Base-by-base conservation (phyloP, 2,888 invertebrate genomes). In the Oxytorus armatus region DNA sequence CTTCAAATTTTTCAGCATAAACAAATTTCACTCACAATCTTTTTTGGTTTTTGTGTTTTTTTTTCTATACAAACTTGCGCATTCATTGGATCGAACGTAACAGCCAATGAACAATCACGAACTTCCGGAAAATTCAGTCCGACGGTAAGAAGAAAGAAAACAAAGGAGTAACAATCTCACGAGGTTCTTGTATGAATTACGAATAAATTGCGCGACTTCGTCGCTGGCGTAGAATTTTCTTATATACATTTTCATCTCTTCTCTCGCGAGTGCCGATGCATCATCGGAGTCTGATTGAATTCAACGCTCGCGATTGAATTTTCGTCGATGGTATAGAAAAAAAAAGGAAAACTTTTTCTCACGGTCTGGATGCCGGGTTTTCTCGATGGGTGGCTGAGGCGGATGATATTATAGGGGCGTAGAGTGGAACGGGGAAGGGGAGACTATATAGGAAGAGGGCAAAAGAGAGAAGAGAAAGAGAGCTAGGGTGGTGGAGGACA, bases 401-500 rank as follows among this genome's bases (percentile, higher is more conserved):
- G 23, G 53, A 49, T 33, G 49, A 47, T 39, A 47, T 36, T 16
- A 57, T 33, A 70, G 10, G 21, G 2, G 55, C 36, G n/a, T 4
- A 23, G 11, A 44, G 14, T 44, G 21, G 55, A 18, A 42, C 7
- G 18, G 33, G 4, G 25, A 21, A 7, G 23, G 16, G n/a, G n/a
- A n/a, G n/a, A n/a, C n/a, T n/a, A 18, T 1, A 25, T n/a, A 16
- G 42, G 53, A 10, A 39, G 65, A 57, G 51, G 16, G 14, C 4
- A 70, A 23, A 23, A 59, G 63, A 55, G 63, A 10, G 11, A 36
- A 42, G 21, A 23, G 33, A 47, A n/a, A 53, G 55, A 29, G 44
- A 39, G 51, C 8, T 53, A 49, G n/a, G 59, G 14, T 21, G 70
- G 53, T 75, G 36, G 63, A 63, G 76, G 70, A 79, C 36, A 72